Evolutionary conservation across 2,888 invertebrate species (phyloP).

Genomic region (Antitype chi): DNA sequence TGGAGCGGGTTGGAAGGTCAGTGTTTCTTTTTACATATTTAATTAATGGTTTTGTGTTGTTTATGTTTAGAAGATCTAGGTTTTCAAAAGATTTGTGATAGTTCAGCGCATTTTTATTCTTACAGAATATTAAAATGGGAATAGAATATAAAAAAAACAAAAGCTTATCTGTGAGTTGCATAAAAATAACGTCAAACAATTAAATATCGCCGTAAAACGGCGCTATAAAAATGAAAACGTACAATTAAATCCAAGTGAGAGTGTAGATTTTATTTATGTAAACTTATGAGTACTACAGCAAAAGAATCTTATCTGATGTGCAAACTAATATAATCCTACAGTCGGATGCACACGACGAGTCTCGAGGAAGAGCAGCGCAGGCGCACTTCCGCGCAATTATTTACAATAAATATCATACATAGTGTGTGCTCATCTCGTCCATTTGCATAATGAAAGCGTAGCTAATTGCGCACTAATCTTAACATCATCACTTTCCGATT

Average conservation of each 20-base stretch:
- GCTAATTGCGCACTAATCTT: conserved; percentile 39
- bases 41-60: background rate
- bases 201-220: background rate
- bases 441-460: conserved; percentile 66
- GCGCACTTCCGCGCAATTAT: conserved; percentile 69
- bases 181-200: conserved; percentile 1
- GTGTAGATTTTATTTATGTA: background rate
- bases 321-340: conserved; percentile 62
- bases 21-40: conserved; percentile 23
- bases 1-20: conserved; percentile 51
- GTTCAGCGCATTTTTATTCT: too few relatives aligned
- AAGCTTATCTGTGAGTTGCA: background rate
- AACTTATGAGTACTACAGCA: conserved; percentile 5
- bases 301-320: conserved; percentile 42
- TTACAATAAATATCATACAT: conserved; percentile 60
- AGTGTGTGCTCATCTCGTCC: conserved; percentile 39
- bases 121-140: background rate
- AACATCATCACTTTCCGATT: conserved; percentile 47
- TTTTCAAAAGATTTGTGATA: too few relatives aligned
- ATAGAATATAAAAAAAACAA: too few relatives aligned
- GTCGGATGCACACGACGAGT: conserved; percentile 68
- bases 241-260: conserved; percentile 36
- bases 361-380: conserved; percentile 57
- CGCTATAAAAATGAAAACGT: conserved; percentile 4
- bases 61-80: too few relatives aligned